Evolutionary conservation across 2,113 vertebrate species (phyloP), one percentile per base, ranked within the genome.

Genomic region (Hippocampus mohnikei): DNA sequence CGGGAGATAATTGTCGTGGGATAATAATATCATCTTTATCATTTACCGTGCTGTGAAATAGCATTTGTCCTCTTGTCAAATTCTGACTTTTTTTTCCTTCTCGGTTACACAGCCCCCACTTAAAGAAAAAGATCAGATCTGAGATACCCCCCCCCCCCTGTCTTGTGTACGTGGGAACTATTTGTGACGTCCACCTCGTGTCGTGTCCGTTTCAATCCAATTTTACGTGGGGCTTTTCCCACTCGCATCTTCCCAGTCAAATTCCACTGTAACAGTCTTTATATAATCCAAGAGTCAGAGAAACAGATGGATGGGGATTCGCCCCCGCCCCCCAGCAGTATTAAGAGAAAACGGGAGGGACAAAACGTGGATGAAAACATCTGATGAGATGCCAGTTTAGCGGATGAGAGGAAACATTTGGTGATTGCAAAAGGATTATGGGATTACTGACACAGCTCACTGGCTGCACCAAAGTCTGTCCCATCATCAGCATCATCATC

Each of bases 391-490:
- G 69, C 68, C 71, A 69, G 70, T 77, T 78, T 23, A 67, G 73
- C 56, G 77, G 76, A 85, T 69, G 72, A 83, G 75, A 48, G 77
- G 67, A 75, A 76, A 73, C 72, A 78, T 85, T 89, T 83, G 63
- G 77, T 25, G 41, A 87, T 68, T 74, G 74, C 41, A 72, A 37
- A 48, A 59, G 84, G 88, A 85, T 89, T 83, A 87, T 58, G 75
- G 84, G 88, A 88, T 89, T 86, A 87, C 13, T 46, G 69, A 68
- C 63, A 69, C 68, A 79, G 75, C 74, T 76, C 75, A 76, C 78
- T 62, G 63, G 60, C 66, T 16, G 20, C 61, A 64, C 61, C 61
- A 63, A 63, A 70, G 66, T 62, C 68, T 75, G 72, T 29, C 70
- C 21, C 52, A 53, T 53, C 52, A 23, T 23, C 20, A n/a, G 2